Evolutionary conservation across 2,113 vertebrate genomes (phyloP).

Genomic region (Myotis brandtii): DNA sequence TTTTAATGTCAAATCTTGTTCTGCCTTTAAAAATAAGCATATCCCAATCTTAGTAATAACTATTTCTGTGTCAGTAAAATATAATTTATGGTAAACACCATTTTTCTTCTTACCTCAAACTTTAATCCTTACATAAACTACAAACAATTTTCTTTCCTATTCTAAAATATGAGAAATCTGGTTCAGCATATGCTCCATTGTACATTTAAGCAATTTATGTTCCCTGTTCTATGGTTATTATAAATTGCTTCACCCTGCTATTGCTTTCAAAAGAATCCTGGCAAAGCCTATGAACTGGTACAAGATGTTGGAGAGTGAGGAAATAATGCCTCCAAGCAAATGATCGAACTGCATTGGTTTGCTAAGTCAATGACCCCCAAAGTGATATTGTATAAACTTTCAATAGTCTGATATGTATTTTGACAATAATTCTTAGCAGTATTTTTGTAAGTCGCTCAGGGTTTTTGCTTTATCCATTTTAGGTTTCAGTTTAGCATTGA

Average conservation of each 20-base stretch:
- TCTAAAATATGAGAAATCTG: neutral
- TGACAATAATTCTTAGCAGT: slow-evolving; percentile 26
- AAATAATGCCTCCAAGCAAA: slow-evolving; percentile 39
- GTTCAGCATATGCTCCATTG: neutral
- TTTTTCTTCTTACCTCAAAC: slow-evolving; percentile 63
- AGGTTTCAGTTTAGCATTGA: neutral
- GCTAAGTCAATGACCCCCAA: neutral
- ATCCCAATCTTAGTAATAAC: neutral
- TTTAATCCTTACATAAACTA: slow-evolving; percentile 57
- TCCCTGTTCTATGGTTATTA: neutral
- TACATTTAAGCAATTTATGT: slow-evolving; percentile 16
- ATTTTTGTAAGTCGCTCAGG: neutral
- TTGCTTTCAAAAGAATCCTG: slow-evolving; percentile 56
- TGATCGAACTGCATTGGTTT: neutral
- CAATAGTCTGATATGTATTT: neutral
- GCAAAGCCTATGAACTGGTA: slow-evolving; percentile 46
- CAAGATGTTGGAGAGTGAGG: slow-evolving; percentile 45
- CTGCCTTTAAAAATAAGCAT: neutral
- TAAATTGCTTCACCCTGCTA: neutral
- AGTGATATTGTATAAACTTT: slow-evolving; percentile 10
- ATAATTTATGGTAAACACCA: slow-evolving; percentile 18
- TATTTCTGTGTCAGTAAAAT: slow-evolving; percentile 16
- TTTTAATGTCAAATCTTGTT: slow-evolving; percentile 13
- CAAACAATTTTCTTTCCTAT: slow-evolving; percentile 48
- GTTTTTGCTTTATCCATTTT: slow-evolving; percentile 8